A percentile compares a stretch with the other conserved stretches of the same genome.
phyloP scores from a whole-genome alignment of 2,797 vertebrate species.

The Squalus acanthias region DNA sequence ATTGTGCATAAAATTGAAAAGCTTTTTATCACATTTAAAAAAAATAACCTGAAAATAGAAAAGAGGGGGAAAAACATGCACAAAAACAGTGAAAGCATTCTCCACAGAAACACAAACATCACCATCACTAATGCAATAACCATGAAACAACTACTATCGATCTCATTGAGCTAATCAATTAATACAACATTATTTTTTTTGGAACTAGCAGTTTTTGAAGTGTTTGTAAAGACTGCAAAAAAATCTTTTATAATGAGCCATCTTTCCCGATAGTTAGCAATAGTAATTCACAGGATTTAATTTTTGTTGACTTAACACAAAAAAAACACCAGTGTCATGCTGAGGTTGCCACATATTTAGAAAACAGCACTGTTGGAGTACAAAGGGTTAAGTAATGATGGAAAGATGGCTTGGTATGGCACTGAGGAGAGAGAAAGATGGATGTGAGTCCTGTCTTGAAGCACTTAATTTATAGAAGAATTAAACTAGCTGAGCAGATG shows the following conservation, averaged over 20 bases:
- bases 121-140: not conserved
- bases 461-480: constrained; percentile 44
- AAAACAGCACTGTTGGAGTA: not conserved
- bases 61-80: not conserved
- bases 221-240: not conserved
- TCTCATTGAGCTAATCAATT: not conserved
- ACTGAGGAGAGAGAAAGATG: constrained; percentile 5
- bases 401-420: constrained; percentile 2
- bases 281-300: not conserved
- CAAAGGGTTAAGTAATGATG: constrained; percentile 44
- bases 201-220: not conserved
- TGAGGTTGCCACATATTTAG: constrained; percentile 9
- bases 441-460: constrained; percentile 44
- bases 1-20: not conserved
- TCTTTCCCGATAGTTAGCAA: not conserved
- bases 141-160: not conserved
- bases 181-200: not conserved
- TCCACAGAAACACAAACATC: not conserved
- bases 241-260: not conserved
- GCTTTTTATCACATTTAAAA: not conserved
- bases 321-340: not conserved
- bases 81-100: not conserved
- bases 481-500: constrained; percentile 51
- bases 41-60: not conserved
- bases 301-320: not conserved